These are phyloP conservation scores for Alca torda DNA, from an alignment of 2,797 vertebrate species.

Conservation along the genomic window DNA sequence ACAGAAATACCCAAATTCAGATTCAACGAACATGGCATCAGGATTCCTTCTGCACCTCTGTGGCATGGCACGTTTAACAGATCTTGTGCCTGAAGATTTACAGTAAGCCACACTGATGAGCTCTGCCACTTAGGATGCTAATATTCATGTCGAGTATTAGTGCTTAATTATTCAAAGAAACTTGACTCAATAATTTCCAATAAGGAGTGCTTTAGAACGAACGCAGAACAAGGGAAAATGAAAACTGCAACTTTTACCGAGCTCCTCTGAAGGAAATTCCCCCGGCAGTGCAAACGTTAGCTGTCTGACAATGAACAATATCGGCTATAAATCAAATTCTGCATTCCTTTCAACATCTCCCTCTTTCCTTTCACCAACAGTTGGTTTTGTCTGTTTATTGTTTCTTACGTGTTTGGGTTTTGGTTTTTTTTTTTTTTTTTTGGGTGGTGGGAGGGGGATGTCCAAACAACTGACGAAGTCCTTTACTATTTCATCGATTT, in stretches of 20 bases:
- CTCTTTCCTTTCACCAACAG: not conserved
- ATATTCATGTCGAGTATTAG: not conserved
- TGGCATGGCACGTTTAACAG: not conserved
- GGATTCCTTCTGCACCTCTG: not conserved
- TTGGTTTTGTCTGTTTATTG: not conserved
- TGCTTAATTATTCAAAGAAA: not conserved
- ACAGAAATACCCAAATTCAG: not conserved
- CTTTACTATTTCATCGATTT: not conserved
- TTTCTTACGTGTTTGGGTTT: not conserved
- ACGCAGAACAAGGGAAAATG: not conserved
- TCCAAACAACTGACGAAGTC: not conserved
- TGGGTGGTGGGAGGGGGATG: fast-evolving
- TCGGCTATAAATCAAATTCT: not conserved
- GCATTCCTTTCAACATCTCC: not conserved
- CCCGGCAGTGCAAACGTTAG: not conserved
- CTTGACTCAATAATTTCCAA: not conserved
- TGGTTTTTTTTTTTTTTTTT: too few relatives aligned
- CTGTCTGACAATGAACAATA: not conserved
- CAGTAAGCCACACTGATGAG: not conserved
- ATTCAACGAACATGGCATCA: not conserved
- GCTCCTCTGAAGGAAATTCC: not conserved
- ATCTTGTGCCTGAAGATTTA: not conserved
- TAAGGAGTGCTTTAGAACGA: not conserved
- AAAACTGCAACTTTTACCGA: not conserved
- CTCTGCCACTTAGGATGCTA: not conserved